Conservation (phyloP, 2,888 invertebrate genomes). For the Habrosyne pyritoides region DNA sequence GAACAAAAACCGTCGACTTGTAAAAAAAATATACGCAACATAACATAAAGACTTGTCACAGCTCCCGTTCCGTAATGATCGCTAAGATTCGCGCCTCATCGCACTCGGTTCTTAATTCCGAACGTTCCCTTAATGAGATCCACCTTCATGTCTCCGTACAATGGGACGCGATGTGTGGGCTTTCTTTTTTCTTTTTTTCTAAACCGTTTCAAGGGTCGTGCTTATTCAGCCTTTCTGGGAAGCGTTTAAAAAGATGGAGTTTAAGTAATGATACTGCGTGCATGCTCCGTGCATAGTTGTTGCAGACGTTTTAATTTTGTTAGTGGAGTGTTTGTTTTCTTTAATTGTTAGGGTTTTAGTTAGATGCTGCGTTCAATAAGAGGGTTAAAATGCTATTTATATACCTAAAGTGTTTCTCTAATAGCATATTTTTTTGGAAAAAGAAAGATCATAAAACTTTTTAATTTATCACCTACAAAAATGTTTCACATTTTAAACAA, state of each 20-base stretch:
- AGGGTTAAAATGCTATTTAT: neutral
- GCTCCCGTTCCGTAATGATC: slow-evolving; percentile 72
- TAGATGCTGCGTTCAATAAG: too few species aligned
- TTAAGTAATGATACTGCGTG: slow-evolving; percentile 76
- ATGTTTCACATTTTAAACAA: neutral
- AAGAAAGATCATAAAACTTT: too few species aligned
- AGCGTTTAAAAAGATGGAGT: slow-evolving; percentile 75
- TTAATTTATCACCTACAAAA: too few species aligned
- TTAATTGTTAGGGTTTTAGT: neutral
- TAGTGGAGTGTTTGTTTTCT: slow-evolving; percentile 49
- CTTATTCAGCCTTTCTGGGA: slow-evolving; percentile 65
- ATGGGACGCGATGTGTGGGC: slow-evolving; percentile 75
- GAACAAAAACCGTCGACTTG: neutral
- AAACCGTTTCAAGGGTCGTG: slow-evolving; percentile 66
- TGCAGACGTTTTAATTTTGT: slow-evolving; percentile 54
- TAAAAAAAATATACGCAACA: slow-evolving; percentile 18
- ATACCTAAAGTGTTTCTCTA: too few species aligned
- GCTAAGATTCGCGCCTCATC: slow-evolving; percentile 78
- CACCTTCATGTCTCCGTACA: slow-evolving; percentile 78
- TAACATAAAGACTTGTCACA: slow-evolving; percentile 32
- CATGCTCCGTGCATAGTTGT: slow-evolving; percentile 31
- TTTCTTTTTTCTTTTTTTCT: slow-evolving; percentile 63
- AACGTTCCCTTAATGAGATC: slow-evolving; percentile 79
- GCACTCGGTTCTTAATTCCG: slow-evolving; percentile 73
- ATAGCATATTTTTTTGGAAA: too few species aligned